A percentile compares a stretch with the other conserved stretches of the same genome.
Conservation (phyloP, 2,888 invertebrate species). For the Criorhina ranunculi region DNA sequence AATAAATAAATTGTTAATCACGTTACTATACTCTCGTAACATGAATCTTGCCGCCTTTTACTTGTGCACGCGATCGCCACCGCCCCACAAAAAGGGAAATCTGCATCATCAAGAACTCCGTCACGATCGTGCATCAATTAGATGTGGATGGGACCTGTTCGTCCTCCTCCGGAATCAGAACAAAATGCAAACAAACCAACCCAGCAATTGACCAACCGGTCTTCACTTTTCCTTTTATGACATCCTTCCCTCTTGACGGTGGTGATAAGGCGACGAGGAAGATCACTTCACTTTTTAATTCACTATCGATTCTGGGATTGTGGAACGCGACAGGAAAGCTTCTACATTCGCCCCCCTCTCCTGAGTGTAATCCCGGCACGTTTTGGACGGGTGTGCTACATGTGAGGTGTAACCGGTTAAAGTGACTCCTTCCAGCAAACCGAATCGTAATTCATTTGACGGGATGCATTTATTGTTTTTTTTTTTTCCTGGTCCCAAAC, state of each 20-base stretch:
- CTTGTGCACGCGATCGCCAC: slow-evolving; percentile 51
- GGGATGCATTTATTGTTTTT: slow-evolving; percentile 38
- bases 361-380: slow-evolving; percentile 47
- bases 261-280: slow-evolving; percentile 13
- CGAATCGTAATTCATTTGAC: slow-evolving; percentile 46
- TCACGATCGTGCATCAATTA: slow-evolving; percentile 74
- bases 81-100: slow-evolving; percentile 71
- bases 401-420: slow-evolving; percentile 56
- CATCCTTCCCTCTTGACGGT: slow-evolving; percentile 58
- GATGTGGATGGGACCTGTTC: slow-evolving; percentile 49
- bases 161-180: slow-evolving; percentile 32
- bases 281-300: slow-evolving; percentile 75
- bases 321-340: slow-evolving; percentile 39
- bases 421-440: slow-evolving; percentile 30
- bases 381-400: slow-evolving; percentile 53
- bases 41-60: slow-evolving; percentile 64
- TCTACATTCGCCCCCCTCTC: no score
- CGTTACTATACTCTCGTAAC: slow-evolving; percentile 69
- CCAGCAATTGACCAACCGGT: slow-evolving; percentile 62
- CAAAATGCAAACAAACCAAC: slow-evolving; percentile 65
- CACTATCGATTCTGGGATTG: slow-evolving; percentile 74
- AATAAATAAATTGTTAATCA: no score
- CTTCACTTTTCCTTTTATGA: slow-evolving; percentile 76
- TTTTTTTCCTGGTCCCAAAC: slow-evolving; percentile 13
- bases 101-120: slow-evolving; percentile 68